Percentiles rank a stretch among this genome's conserved stretches.
phyloP scores from a whole-genome alignment of 2,797 vertebrate genomes.

The Paratrypauchen microcephalus region DNA sequence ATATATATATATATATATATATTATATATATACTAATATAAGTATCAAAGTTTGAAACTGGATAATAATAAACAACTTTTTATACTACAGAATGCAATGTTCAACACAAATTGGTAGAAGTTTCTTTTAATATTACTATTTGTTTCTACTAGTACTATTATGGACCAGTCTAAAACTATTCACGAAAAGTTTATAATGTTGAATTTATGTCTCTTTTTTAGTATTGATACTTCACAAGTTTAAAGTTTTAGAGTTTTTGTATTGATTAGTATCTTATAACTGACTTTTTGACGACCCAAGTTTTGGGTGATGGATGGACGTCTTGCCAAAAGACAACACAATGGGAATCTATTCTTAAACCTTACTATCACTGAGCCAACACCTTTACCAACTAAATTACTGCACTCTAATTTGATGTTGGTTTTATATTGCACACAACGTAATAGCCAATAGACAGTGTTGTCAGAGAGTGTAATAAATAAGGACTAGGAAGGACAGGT shows the following conservation, averaged over 20 bases:
- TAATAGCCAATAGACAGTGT: conserved; percentile 2
- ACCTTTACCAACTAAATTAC: not conserved
- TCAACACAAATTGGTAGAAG: not conserved
- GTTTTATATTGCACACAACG: conserved; percentile 21
- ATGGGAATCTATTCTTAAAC: not conserved
- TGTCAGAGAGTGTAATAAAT: conserved; percentile 21
- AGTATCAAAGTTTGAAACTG: no score
- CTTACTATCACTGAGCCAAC: not conserved
- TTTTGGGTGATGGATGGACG: no score
- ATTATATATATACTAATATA: no score
- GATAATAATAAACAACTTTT: not conserved
- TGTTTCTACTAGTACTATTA: no score
- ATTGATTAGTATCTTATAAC: not conserved
- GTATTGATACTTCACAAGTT: no score
- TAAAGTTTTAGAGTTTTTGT: not conserved
- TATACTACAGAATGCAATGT: not conserved
- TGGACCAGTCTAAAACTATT: no score
- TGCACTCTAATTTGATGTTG: conserved; percentile 5
- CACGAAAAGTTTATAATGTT: no score
- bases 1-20: no score
- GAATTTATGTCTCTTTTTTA: no score
- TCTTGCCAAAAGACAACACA: not conserved
- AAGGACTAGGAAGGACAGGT: conserved; percentile 36
- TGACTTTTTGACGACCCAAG: no score
- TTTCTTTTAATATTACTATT: no score